phyloP scores from a whole-genome alignment of 2,113 vertebrate genomes.

The Corythaixoides concolor region DNA sequence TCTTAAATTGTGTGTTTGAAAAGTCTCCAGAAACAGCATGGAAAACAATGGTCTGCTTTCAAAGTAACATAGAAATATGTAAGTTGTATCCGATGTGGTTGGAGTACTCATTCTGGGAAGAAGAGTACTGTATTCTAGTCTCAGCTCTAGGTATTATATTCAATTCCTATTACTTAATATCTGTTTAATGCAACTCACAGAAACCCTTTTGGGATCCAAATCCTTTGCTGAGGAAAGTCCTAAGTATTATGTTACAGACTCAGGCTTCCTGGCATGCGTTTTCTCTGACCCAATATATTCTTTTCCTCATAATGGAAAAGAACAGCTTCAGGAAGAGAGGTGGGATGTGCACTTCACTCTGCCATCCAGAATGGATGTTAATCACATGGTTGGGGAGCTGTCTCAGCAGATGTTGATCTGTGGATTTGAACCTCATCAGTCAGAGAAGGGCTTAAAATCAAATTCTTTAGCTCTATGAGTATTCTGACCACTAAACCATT shows the following conservation, averaged over 20 bases:
- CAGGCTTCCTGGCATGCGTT: not conserved
- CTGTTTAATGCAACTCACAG: not conserved
- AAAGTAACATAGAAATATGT: not conserved
- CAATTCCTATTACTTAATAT: not conserved
- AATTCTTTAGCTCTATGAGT: not conserved
- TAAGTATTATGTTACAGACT: not conserved
- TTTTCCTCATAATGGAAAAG: not conserved
- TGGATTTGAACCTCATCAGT: slow-evolving; percentile 6
- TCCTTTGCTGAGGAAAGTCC: not conserved
- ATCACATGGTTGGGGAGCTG: not conserved
- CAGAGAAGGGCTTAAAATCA: not conserved
- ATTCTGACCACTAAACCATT: not conserved
- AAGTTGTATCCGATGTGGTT: not conserved
- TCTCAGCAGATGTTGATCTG: not conserved
- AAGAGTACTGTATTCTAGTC: not conserved
- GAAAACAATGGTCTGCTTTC: not conserved
- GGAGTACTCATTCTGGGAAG: not conserved
- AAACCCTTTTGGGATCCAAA: not conserved
- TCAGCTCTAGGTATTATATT: not conserved
- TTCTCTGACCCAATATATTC: not conserved
- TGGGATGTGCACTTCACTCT: not conserved
- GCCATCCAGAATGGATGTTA: not conserved
- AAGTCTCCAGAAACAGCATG: not conserved
- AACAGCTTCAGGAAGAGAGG: not conserved
- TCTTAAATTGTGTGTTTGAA: not conserved